Evolutionary conservation across 2,797 vertebrate genomes (phyloP), one percentile per base, ranked within the genome.

Genomic region (Pempheris klunzingeri): DNA sequence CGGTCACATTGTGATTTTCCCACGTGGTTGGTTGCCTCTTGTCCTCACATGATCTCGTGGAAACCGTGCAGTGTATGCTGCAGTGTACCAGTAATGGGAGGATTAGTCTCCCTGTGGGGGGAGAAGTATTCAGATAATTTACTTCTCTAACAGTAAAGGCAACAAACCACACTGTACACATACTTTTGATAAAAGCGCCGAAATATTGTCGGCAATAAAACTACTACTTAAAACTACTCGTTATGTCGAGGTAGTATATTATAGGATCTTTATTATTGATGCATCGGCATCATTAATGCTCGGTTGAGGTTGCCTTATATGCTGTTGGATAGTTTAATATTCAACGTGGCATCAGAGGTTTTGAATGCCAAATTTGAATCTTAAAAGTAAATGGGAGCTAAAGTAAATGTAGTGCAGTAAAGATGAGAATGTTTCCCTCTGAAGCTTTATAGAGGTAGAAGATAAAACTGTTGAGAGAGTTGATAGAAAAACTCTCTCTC

Each of bases 81-180:
- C 32, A 43, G 26, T 5, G 57, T 0, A 0, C 4, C 5, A n/a
- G 18, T 54, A n/a, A n/a, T 0, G 1, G 5, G 0, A 11, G n/a
- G 13, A 41, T 22, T 5, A 3, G 22, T 55, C 4, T 28, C 11
- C 7, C n/a, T 22, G 47, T 34, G 4, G 24, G 1, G 5, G 2
- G 20, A n/a, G 5, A 24, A 2, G 14, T 7, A 2, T 17, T 32
- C 7, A 26, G 24, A 10, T 24, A 1, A 55, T 39, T 52, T 14
- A 12, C n/a, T 26, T 11, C 15, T 15, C 8, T 17, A 12, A 4
- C 1, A 9, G 22, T 26, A 9, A 14, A 20, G 32, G 1, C 15
- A 13, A 11, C 20, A 1, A 32, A n/a, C n/a, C 60, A 6, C 14
- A 20, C 17, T 10, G 36, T 4, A 30, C 6, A 39, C 15, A 2